A percentile compares a stretch with the other conserved stretches of the same genome.
Evolutionary conservation across 2,797 vertebrate genomes (phyloP).

Genomic region (Chromis chromis): DNA sequence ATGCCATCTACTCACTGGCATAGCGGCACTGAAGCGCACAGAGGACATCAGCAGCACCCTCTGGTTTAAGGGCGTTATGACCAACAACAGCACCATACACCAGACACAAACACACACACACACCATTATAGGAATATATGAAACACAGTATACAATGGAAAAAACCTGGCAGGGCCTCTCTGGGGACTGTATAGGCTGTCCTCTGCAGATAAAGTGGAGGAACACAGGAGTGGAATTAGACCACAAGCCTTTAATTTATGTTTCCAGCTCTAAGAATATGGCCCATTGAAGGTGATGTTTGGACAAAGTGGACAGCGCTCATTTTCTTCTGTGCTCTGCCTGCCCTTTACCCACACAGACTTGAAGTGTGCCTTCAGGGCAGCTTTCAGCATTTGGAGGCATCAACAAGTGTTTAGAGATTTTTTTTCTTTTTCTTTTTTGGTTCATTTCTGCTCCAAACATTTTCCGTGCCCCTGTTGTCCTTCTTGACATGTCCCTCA

Average conservation of each 20-base stretch:
- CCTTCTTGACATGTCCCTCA: constrained; percentile 34
- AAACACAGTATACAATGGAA: constrained; percentile 53
- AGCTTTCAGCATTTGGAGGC: constrained; percentile 57
- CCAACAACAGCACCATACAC: constrained; percentile 54
- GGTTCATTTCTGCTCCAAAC: constrained; percentile 52
- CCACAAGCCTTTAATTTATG: constrained; percentile 68
- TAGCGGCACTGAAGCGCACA: constrained; percentile 70
- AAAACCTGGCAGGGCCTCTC: constrained; percentile 43
- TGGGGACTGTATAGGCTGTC: constrained; percentile 48
- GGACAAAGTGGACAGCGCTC: constrained; percentile 62
- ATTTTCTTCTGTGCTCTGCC: constrained; percentile 58
- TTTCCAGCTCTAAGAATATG: constrained; percentile 51
- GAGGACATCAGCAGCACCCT: constrained; percentile 15
- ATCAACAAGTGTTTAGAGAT: constrained; percentile 59
- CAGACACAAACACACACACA: constrained; percentile 53
- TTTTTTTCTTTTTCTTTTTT: constrained; percentile 60
- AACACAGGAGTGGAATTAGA: constrained; percentile 31
- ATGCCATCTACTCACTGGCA: constrained; percentile 96
- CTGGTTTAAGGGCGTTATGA: constrained; percentile 26
- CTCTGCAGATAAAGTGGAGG: constrained; percentile 40
- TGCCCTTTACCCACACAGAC: constrained; percentile 75
- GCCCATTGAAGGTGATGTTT: constrained; percentile 46
- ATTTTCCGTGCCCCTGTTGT: constrained; percentile 44
- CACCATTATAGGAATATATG: constrained; percentile 56
- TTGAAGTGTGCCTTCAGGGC: constrained; percentile 79